Conservation (phyloP, 2,113 vertebrate genomes). For the Ariopsis seemanni region DNA sequence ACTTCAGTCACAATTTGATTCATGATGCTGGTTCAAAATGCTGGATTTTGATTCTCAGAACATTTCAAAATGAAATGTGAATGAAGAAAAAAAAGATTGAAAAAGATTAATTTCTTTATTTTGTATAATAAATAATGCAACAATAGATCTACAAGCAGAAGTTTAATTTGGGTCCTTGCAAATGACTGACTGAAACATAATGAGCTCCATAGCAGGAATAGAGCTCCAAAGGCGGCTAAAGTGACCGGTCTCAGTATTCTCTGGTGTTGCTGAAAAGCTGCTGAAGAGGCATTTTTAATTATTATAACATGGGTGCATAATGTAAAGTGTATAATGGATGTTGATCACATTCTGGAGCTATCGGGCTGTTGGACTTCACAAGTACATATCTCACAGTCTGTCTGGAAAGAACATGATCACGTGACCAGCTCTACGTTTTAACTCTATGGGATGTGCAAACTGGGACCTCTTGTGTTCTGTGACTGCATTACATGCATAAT, state of each 20-base stretch:
- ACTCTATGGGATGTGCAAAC: background rate
- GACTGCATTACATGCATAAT: background rate
- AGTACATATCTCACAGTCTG: background rate
- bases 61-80: background rate
- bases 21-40: background rate
- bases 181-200: background rate
- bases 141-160: background rate
- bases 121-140: background rate
- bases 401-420: background rate
- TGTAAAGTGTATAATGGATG: background rate
- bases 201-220: background rate
- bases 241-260: background rate
- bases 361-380: background rate
- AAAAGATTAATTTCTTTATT: background rate
- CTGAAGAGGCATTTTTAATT: background rate
- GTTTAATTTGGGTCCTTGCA: background rate
- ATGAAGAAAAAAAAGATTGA: background rate
- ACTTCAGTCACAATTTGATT: background rate
- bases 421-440: background rate
- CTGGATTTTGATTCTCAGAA: background rate
- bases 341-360: background rate
- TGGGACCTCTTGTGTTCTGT: background rate
- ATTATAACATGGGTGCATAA: background rate
- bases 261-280: background rate
- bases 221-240: background rate